These are phyloP conservation scores for Dasypus novemcinctus DNA, from an alignment of 2,113 vertebrate genomes.

Conservation along the genomic window DNA sequence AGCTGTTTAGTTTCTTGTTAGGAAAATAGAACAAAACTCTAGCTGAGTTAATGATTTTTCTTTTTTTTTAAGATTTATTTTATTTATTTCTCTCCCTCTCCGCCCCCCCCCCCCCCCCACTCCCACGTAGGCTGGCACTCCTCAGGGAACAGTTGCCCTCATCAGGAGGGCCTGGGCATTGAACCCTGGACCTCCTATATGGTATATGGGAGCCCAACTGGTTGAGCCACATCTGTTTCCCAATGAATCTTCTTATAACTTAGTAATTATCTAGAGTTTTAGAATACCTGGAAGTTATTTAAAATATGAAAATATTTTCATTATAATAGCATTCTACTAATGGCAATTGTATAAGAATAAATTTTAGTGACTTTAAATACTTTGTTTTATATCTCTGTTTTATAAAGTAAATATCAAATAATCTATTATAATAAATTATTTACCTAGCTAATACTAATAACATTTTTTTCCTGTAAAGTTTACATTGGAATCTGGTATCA, in stretches of 20 bases:
- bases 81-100: too few species aligned
- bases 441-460: constrained; percentile 48
- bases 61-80: too few species aligned
- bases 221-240: too few species aligned
- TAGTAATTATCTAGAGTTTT: constrained; percentile 44
- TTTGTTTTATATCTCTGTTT: constrained; percentile 19
- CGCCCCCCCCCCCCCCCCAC: too few species aligned
- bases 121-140: too few species aligned
- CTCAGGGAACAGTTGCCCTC: too few species aligned
- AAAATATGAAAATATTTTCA: constrained; percentile 42
- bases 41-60: background rate
- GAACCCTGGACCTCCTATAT: too few species aligned
- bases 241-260: background rate
- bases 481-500: background rate
- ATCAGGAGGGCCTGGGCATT: too few species aligned
- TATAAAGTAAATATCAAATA: constrained; percentile 52
- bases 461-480: constrained; percentile 35
- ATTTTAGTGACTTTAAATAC: background rate
- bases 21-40: constrained; percentile 50
- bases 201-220: too few species aligned
- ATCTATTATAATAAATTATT: constrained; percentile 58
- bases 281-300: constrained; percentile 61
- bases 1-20: constrained; percentile 68
- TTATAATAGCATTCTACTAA: constrained; percentile 16
- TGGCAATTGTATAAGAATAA: background rate